Evolutionary conservation across 2,113 vertebrate genomes (phyloP).

Genomic region (Gymnobelideus leadbeateri): DNA sequence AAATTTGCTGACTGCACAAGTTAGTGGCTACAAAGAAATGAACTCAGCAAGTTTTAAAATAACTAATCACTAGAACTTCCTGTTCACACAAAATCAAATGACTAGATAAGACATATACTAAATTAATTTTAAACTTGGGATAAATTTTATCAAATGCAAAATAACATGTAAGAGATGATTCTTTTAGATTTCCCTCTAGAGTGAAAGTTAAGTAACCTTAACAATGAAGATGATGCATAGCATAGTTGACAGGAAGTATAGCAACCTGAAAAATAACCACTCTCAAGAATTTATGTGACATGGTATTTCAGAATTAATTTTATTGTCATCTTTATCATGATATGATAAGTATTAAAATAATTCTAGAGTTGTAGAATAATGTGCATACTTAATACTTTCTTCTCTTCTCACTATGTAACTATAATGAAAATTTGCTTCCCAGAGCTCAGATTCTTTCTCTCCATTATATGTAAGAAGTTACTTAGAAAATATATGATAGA

Average conservation of each 20-base stretch:
- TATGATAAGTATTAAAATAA: conserved; percentile 10
- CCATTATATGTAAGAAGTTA: neutral
- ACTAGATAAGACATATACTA: neutral
- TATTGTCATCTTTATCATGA: conserved; percentile 18
- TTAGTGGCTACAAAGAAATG: neutral
- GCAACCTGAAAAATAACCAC: neutral
- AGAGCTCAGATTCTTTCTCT: conserved; percentile 28
- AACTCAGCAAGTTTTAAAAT: conserved; percentile 46
- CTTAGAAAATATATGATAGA: neutral
- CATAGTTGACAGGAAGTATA: neutral
- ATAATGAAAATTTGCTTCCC: conserved; percentile 26
- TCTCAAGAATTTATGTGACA: conserved; percentile 7
- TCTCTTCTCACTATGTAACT: neutral
- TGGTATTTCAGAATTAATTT: conserved; percentile 34
- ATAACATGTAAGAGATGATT: conserved; percentile 9
- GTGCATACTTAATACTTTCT: neutral
- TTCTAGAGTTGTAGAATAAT: neutral
- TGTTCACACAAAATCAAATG: neutral
- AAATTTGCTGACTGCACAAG: neutral
- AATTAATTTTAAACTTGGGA: neutral
- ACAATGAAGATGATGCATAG: neutral
- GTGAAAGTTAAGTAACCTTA: neutral
- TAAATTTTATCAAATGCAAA: conserved; percentile 27
- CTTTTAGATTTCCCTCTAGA: conserved; percentile 7
- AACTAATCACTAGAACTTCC: conserved; percentile 17